Evolutionary conservation across 1,140 invertebrate species (phyloP), one percentile per base, ranked within the genome.

Genomic region (Musca vetustissima): DNA sequence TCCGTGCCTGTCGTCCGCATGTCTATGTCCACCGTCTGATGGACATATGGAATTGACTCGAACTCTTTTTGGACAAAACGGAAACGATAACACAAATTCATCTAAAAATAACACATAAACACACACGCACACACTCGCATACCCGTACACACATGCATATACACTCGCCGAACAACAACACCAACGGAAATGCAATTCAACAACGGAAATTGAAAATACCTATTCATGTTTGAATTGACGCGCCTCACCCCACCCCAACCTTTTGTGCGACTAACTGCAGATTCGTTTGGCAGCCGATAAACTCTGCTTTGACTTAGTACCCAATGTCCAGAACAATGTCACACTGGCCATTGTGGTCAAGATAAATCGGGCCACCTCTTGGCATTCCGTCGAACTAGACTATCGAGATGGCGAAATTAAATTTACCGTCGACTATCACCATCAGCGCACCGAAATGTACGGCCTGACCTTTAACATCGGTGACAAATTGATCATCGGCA

Each of bases 251-350:
- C 28, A 15, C 47, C 72, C 69, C 25, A 25, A n/a, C 43, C 15
- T 8, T 28, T 8, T 28, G n/a, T n/a, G n/a, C n/a, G 8, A 28
- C 28, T 28, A 28, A 28, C 36, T 50, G 65, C 67, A 92, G 90
- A 84, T 92, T 28, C 87, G 91, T 52, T 86, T 91, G 73, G 89
- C 92, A 0, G 92, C 92, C 77, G 92, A 93, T 75, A 91, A 93
- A 83, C 89, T 95, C 47, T 85, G 91, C 73, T 94, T 95, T 77
- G 90, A 93, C 81, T 81, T 94, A 24, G 87, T 91, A 19, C 88
- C 91, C 66, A 87, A 90, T 69, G 80, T 87, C 4, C 87, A 85
- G 28, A 90, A 90, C 71, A 93, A 93, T 73, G 83, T 91, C 0
- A 93, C 91, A 0, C 87, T 91, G 70, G 83, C 90, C 4, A 88